Percentiles rank a stretch among this genome's conserved stretches.
phyloP scores from a whole-genome alignment of 1,140 invertebrate genomes.

The Octopus sinensis region DNA sequence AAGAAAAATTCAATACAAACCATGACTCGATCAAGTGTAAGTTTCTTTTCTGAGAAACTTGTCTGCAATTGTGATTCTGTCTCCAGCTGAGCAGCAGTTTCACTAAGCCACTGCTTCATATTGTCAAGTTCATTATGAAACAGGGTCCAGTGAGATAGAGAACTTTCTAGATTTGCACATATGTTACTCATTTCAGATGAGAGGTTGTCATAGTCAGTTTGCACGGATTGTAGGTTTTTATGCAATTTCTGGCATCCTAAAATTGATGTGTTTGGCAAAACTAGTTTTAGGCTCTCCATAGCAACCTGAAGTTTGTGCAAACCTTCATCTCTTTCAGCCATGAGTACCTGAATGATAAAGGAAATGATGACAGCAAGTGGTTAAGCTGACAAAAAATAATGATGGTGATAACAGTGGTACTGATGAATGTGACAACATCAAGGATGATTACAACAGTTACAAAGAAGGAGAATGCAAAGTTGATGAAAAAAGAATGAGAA shows the following conservation, averaged over 20 bases:
- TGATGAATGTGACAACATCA: not conserved
- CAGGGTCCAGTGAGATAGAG: constrained; percentile 53
- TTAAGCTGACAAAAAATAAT: too few relatives aligned
- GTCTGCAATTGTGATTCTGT: constrained; percentile 85
- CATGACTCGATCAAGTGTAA: constrained; percentile 88
- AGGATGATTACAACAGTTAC: too few relatives aligned
- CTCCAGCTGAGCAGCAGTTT: constrained; percentile 86
- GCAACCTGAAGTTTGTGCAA: constrained; percentile 80
- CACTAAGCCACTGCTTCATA: constrained; percentile 84
- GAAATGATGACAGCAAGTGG: not conserved
- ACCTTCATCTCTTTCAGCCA: constrained; percentile 71
- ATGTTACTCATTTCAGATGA: constrained; percentile 85
- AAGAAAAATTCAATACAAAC: constrained; percentile 55
- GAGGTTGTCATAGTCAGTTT: constrained; percentile 85
- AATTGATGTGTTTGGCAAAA: constrained; percentile 88
- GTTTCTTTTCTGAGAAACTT: constrained; percentile 88
- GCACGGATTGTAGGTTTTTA: constrained; percentile 74
- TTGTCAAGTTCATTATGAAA: constrained; percentile 67
- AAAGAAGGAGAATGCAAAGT: too few relatives aligned
- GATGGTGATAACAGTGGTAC: too few relatives aligned
- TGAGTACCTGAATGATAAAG: constrained; percentile 34
- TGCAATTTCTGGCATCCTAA: constrained; percentile 83
- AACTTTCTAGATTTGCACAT: constrained; percentile 83
- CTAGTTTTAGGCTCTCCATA: constrained; percentile 83
- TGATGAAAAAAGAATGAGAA: too few relatives aligned